phyloP scores from a whole-genome alignment of 2,888 invertebrate species.

The Lamellibrachia columna region DNA sequence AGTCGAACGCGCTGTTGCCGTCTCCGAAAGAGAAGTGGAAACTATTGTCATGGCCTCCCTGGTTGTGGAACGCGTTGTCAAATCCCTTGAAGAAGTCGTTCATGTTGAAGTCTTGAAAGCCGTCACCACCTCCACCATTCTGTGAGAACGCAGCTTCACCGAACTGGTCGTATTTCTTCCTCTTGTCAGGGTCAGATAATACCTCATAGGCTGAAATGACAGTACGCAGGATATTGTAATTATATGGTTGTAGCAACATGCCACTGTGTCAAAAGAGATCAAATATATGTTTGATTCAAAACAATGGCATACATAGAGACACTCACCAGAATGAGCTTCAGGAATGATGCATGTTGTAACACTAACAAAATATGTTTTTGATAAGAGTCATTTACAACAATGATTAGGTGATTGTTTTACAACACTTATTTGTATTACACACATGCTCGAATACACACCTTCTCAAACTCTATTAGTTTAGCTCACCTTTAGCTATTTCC shows the following conservation, averaged over 20 bases:
- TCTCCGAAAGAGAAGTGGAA: constrained; percentile 39
- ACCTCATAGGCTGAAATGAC: constrained; percentile 67
- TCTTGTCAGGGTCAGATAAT: constrained; percentile 66
- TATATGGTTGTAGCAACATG: not conserved
- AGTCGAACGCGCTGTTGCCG: constrained; percentile 53
- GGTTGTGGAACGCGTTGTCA: constrained; percentile 52
- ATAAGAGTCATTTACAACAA: too few relatives aligned
- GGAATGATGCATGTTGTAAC: not conserved
- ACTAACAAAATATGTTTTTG: not conserved
- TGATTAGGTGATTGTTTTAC: too few relatives aligned
- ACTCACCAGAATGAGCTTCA: not conserved
- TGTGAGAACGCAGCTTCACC: constrained; percentile 62
- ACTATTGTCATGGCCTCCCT: constrained; percentile 43
- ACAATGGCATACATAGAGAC: constrained; percentile 13
- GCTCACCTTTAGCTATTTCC: constrained; percentile 69
- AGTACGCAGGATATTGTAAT: not conserved
- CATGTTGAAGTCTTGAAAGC: constrained; percentile 61
- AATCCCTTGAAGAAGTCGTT: constrained; percentile 60
- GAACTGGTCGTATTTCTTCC: constrained; percentile 66
- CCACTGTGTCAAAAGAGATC: not conserved
- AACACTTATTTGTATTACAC: too few relatives aligned
- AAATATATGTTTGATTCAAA: not conserved
- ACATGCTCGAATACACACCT: too few relatives aligned
- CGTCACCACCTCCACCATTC: constrained; percentile 44
- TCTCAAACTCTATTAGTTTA: not conserved